Percentiles rank a stretch among this genome's conserved stretches.
Conservation (phyloP, 2,113 vertebrate species). For the Antennarius striatus region DNA sequence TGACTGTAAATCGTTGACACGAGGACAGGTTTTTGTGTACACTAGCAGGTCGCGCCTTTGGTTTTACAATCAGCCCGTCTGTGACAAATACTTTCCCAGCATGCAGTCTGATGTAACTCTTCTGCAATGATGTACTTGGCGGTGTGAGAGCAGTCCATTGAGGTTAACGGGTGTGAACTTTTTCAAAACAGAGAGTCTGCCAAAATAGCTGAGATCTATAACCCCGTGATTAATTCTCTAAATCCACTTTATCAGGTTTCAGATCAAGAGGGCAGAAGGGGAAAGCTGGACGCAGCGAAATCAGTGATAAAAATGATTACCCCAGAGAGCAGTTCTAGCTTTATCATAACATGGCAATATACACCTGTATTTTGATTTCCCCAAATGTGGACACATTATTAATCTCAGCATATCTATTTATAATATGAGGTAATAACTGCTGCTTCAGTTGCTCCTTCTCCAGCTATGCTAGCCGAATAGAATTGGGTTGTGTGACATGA, state of each 20-base stretch:
- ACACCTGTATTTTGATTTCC: slow-evolving; percentile 8
- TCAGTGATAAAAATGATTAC: neutral
- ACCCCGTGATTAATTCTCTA: slow-evolving; percentile 3
- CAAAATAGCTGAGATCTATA: neutral
- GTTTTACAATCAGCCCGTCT: neutral
- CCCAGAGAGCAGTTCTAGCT: neutral
- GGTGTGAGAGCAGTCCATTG: neutral
- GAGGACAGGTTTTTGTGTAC: neutral
- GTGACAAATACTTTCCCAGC: neutral
- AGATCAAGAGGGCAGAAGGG: neutral
- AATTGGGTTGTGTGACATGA: too few relatives aligned
- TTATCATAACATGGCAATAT: neutral
- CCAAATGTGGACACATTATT: slow-evolving; percentile 3
- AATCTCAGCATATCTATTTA: neutral
- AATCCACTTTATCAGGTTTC: neutral
- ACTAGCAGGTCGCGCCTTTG: too few relatives aligned
- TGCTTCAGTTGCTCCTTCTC: neutral
- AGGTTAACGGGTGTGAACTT: neutral
- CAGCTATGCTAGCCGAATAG: neutral
- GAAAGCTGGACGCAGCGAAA: neutral
- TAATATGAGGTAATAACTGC: slow-evolving; percentile 1
- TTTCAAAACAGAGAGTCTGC: slow-evolving; percentile 13
- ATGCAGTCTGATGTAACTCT: slow-evolving; percentile 26
- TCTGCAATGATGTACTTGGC: slow-evolving; percentile 10
- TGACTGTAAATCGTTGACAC: neutral